Percentiles rank a stretch among this genome's conserved stretches.
Conservation (phyloP, 2,113 vertebrate species). For the Dryoscopus gambensis region DNA sequence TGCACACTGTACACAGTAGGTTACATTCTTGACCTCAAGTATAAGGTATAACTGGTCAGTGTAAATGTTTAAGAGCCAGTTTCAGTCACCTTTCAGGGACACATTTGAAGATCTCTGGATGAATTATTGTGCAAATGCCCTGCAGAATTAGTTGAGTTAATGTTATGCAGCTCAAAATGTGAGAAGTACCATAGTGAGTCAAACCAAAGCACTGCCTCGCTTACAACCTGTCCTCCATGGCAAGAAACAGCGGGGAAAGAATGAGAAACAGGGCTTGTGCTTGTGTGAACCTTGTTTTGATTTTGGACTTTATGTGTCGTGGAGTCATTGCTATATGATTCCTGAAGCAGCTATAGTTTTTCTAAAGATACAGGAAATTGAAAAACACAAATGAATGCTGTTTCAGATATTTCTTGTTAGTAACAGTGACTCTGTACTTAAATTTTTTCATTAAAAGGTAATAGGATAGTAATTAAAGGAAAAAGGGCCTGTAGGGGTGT, state of each 20-base stretch:
- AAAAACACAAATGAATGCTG: neutral
- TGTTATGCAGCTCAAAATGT: neutral
- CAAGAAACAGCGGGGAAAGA: neutral
- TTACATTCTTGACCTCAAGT: fast-evolving
- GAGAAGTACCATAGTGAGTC: neutral
- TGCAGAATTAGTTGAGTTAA: neutral
- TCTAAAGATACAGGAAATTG: neutral
- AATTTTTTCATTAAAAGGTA: neutral
- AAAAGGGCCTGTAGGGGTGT: neutral
- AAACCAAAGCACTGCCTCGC: neutral
- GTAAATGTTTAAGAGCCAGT: neutral
- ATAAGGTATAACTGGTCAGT: neutral
- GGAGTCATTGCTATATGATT: neutral
- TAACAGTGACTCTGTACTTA: neutral
- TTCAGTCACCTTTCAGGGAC: neutral
- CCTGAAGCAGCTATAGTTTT: neutral
- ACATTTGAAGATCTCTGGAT: neutral
- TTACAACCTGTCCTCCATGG: fast-evolving
- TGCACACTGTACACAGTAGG: neutral
- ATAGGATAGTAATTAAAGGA: neutral
- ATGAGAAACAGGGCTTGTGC: neutral
- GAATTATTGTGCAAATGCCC: neutral
- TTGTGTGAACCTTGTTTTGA: neutral
- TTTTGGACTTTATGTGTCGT: neutral
- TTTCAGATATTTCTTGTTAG: neutral